A percentile compares a stretch with the other conserved stretches of the same genome.
These are phyloP conservation scores for Cyclopterus lumpus DNA, from an alignment of 2,797 vertebrate genomes.

Conservation along the genomic window DNA sequence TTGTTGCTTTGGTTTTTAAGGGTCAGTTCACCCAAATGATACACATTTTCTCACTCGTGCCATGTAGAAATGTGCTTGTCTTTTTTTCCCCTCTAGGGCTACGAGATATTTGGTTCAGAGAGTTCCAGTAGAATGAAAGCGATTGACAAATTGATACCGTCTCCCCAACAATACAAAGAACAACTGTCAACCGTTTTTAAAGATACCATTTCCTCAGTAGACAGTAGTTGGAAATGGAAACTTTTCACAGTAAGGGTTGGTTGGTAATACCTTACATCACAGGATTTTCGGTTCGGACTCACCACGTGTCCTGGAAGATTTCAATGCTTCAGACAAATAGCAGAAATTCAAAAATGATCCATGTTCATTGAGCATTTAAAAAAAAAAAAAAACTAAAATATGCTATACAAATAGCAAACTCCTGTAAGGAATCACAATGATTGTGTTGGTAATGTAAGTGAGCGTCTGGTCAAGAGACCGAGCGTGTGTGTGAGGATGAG, in stretches of 20 bases:
- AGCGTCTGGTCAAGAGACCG: background rate
- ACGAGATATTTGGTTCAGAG: background rate
- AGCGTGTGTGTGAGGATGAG: background rate
- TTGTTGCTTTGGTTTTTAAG: background rate
- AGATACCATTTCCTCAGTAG: background rate
- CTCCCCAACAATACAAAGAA: background rate
- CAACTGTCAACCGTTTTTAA: no score
- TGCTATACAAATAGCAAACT: background rate
- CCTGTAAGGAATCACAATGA: background rate
- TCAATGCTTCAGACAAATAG: background rate
- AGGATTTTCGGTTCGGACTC: background rate
- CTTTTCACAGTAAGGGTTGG: background rate
- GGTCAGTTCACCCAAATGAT: background rate
- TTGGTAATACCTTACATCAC: no score
- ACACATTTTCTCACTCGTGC: background rate
- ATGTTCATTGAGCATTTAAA: background rate
- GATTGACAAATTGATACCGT: background rate
- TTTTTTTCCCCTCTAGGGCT: background rate
- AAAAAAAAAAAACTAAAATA: background rate
- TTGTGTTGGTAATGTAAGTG: background rate
- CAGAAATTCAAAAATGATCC: background rate
- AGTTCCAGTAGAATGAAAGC: background rate
- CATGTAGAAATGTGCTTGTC: background rate
- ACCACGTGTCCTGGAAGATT: background rate
- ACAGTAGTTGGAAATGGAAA: background rate